phyloP scores from a whole-genome alignment of 2,797 vertebrate genomes.

The Alexandromys oeconomus region DNA sequence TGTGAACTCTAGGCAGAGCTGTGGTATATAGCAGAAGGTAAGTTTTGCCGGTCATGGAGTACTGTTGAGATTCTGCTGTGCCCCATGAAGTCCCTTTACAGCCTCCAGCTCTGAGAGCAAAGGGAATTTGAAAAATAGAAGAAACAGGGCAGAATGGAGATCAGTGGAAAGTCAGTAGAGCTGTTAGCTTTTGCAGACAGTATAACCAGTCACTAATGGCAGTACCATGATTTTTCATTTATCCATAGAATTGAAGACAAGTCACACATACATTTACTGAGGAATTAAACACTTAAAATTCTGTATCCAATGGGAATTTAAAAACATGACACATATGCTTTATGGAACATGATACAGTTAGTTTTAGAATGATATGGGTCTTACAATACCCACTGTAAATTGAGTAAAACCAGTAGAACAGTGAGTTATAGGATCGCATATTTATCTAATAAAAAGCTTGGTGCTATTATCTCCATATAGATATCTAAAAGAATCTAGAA shows the following conservation, averaged over 20 bases:
- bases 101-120: background rate
- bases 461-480: background rate
- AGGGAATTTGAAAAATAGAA: background rate
- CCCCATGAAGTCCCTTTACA: background rate
- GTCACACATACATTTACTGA: background rate
- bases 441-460: background rate
- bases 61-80: background rate
- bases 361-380: background rate
- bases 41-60: background rate
- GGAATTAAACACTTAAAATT: background rate
- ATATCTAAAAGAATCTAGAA: background rate
- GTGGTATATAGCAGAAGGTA: background rate
- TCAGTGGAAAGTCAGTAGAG: background rate
- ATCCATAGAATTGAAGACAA: background rate
- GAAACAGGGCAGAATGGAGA: background rate
- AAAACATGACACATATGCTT: background rate
- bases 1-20: background rate
- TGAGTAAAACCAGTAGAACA: background rate
- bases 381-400: background rate
- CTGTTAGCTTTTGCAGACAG: background rate
- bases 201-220: background rate
- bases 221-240: background rate
- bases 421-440: background rate
- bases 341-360: background rate
- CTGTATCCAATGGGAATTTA: background rate